A percentile compares a stretch with the other conserved stretches of the same genome.
Evolutionary conservation across 2,797 vertebrate genomes (phyloP).

Genomic region (Gadopsis marmoratus): DNA sequence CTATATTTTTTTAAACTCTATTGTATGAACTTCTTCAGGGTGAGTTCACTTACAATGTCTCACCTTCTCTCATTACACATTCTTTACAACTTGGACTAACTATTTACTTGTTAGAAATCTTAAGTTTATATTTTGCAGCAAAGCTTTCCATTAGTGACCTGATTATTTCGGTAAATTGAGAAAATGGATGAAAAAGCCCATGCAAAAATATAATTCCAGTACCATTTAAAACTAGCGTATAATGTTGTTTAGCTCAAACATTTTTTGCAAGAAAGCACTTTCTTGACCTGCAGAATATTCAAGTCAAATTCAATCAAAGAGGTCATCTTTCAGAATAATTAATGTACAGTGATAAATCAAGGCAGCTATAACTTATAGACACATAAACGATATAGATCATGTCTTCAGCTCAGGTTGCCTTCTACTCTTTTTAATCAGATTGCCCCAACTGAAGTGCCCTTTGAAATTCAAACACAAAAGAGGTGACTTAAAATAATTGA

Average conservation of each 20-base stretch:
- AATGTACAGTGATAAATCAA: conserved; percentile 81
- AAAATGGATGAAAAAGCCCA: background rate
- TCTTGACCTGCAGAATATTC: conserved; percentile 74
- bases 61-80: background rate
- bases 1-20: background rate
- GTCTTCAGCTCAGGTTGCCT: conserved; percentile 76
- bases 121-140: no score
- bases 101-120: background rate
- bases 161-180: background rate
- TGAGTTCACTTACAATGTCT: background rate
- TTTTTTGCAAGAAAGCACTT: conserved; percentile 52
- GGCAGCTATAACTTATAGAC: conserved; percentile 80
- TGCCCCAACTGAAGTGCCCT: conserved; percentile 77
- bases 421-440: conserved; percentile 85
- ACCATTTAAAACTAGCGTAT: background rate
- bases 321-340: conserved; percentile 84
- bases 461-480: conserved; percentile 85
- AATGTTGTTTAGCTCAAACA: conserved; percentile 33
- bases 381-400: conserved; percentile 84
- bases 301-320: conserved; percentile 77
- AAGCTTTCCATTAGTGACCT: background rate
- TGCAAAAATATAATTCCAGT: background rate
- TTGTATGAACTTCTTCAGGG: background rate
- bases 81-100: background rate
- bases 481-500: conserved; percentile 87